phyloP scores from a whole-genome alignment of 2,888 invertebrate genomes.

The Pseudococcus viburni region DNA sequence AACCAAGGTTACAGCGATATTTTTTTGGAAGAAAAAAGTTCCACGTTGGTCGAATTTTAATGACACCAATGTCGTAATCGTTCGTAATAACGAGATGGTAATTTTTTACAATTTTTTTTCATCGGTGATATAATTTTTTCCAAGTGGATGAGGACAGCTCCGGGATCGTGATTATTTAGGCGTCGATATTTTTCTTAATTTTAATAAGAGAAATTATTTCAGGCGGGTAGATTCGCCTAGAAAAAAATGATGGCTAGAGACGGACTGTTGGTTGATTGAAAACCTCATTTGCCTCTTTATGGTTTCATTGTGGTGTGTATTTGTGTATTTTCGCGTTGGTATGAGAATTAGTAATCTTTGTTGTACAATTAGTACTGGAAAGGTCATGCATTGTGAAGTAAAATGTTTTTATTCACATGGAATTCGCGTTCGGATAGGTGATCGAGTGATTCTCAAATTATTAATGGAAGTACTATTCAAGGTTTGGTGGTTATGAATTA shows the following conservation, averaged over 20 bases:
- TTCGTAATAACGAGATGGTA: neutral
- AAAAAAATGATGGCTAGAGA: no score
- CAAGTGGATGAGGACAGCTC: neutral
- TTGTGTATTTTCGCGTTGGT: neutral
- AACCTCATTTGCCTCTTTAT: neutral
- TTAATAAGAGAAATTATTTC: neutral
- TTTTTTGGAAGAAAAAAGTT: neutral
- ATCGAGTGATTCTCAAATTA: constrained; percentile 13
- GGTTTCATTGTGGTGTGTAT: neutral
- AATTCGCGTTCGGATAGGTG: neutral
- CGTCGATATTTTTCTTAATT: neutral
- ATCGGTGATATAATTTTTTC: neutral
- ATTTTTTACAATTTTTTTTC: constrained; percentile 1
- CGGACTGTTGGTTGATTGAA: neutral
- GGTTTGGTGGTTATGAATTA: neutral
- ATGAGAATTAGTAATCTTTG: constrained; percentile 41
- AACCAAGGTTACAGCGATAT: neutral
- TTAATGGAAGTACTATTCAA: neutral
- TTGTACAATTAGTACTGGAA: constrained; percentile 48
- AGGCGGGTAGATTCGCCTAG: no score
- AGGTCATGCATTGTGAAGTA: constrained; percentile 36
- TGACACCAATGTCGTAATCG: neutral
- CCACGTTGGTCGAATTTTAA: neutral
- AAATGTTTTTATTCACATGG: constrained; percentile 25
- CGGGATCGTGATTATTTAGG: neutral